phyloP scores from a whole-genome alignment of 2,797 vertebrate genomes.

The Sebastes matsubarae region DNA sequence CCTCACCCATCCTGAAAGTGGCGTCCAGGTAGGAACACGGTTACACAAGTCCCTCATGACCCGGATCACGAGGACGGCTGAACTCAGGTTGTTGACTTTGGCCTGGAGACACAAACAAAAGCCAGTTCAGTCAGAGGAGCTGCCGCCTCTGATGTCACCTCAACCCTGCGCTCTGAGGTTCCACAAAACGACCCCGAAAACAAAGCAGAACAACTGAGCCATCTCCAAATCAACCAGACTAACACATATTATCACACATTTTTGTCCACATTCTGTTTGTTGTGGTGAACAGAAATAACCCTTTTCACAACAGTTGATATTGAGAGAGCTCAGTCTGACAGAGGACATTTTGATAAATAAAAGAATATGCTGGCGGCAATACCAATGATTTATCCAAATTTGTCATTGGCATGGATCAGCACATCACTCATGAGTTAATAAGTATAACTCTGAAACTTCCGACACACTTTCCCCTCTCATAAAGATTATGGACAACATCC shows the following conservation, averaged over 20 bases:
- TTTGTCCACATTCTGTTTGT: conserved; percentile 10
- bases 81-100: conserved; percentile 91
- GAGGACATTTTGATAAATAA: conserved; percentile 4
- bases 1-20: conserved; percentile 95
- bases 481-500: neutral
- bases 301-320: conserved; percentile 8
- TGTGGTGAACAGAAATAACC: neutral
- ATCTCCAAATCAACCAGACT: conserved; percentile 26
- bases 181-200: conserved; percentile 44
- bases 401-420: conserved; percentile 47
- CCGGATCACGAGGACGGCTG: conserved; percentile 93
- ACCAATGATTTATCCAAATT: conserved; percentile 45
- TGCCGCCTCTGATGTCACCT: neutral
- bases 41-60: conserved; percentile 94
- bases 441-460: conserved; percentile 4
- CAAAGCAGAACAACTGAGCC: conserved; percentile 36
- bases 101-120: conserved; percentile 84
- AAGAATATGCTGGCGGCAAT: conserved; percentile 31
- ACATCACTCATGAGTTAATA: conserved; percentile 3
- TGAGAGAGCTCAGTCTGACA: conserved; percentile 29
- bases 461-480: conserved; percentile 2
- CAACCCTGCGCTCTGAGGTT: conserved; percentile 22
- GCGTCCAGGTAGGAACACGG: conserved; percentile 91
- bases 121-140: conserved; percentile 18
- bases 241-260: neutral